Percentiles rank a stretch among this genome's conserved stretches.
phyloP scores from a whole-genome alignment of 2,113 vertebrate species.

The Odontesthes bonariensis region DNA sequence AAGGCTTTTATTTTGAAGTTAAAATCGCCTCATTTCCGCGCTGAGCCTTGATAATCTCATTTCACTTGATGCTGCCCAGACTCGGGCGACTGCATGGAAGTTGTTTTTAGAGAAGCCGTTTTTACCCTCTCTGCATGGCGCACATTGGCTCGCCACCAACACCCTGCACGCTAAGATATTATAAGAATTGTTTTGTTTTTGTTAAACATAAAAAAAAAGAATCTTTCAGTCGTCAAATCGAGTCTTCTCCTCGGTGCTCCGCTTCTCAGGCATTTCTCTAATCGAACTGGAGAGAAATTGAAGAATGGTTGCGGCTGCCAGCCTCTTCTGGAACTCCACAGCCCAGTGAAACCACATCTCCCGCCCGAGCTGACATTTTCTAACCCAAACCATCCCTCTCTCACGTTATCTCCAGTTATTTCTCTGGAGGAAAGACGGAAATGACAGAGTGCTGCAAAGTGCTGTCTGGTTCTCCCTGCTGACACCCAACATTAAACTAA shows the following conservation, averaged over 20 bases:
- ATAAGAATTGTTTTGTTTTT: too few relatives aligned
- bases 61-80: neutral
- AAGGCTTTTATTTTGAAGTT: slow-evolving; percentile 47
- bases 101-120: slow-evolving; percentile 17
- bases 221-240: too few relatives aligned
- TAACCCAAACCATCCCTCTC: neutral
- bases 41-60: neutral
- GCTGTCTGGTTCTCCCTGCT: neutral
- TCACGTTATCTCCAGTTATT: neutral
- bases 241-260: too few relatives aligned
- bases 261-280: neutral
- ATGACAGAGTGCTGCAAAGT: neutral
- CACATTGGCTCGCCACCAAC: neutral
- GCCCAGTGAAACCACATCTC: neutral
- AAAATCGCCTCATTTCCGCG: neutral
- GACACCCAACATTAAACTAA: neutral
- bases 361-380: neutral
- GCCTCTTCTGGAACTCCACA: neutral
- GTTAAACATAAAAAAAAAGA: too few relatives aligned
- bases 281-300: neutral
- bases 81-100: slow-evolving; percentile 39
- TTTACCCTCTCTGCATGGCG: neutral
- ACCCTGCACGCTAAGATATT: neutral
- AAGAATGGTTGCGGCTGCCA: neutral
- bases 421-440: neutral